phyloP scores from a whole-genome alignment of 2,888 invertebrate genomes.

The Cancer borealis region DNA sequence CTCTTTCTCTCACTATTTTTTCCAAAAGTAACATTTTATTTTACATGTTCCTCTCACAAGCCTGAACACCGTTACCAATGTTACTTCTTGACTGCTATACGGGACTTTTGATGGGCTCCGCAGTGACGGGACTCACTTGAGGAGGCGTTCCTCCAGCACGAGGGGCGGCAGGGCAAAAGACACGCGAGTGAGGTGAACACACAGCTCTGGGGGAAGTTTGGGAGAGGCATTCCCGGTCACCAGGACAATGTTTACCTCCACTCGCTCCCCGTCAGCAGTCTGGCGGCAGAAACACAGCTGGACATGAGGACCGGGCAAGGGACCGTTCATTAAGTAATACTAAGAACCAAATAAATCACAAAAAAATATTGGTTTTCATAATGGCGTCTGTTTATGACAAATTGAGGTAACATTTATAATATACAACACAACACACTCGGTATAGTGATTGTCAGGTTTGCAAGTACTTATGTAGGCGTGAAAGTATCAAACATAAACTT shows the following conservation, averaged over 20 bases:
- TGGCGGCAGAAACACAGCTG: neutral
- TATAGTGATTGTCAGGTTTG: neutral
- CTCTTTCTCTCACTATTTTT: neutral
- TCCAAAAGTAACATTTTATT: too few species aligned
- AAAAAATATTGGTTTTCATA: neutral
- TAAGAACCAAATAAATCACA: constrained; percentile 17
- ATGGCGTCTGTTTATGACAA: neutral
- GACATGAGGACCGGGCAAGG: neutral
- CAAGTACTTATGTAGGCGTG: neutral
- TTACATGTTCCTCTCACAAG: too few species aligned
- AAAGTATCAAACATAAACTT: neutral
- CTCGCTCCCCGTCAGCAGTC: constrained; percentile 44
- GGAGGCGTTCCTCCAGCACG: constrained; percentile 74
- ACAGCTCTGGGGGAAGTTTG: constrained; percentile 58
- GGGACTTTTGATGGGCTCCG: too few species aligned
- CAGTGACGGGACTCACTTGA: constrained; percentile 62
- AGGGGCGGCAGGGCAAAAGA: constrained; percentile 74
- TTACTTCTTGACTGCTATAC: too few species aligned
- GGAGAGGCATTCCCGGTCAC: constrained; percentile 64
- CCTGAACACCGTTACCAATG: too few species aligned
- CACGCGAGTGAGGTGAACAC: constrained; percentile 70
- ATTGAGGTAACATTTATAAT: neutral
- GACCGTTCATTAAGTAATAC: neutral
- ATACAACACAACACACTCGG: neutral
- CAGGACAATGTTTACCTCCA: constrained; percentile 61